These are phyloP conservation scores for Porites lutea DNA, from an alignment of 64 coral and sea anemone species.

Conservation along the genomic window DNA sequence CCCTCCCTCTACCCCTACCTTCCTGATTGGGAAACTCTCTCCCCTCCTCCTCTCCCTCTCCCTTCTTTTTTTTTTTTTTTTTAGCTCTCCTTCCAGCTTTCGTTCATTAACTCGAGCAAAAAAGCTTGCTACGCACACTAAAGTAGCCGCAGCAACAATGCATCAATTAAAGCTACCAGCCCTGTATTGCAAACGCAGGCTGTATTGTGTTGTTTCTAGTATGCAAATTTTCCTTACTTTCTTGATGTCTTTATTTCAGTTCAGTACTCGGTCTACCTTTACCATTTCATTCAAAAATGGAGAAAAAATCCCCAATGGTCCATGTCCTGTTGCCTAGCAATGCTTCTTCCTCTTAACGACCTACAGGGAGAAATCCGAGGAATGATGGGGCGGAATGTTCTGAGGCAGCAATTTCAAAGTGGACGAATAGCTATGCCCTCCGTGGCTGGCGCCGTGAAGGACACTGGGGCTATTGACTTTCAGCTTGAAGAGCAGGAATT, in stretches of 20 bases:
- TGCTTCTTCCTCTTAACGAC: conserved; percentile 27
- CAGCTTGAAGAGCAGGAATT: background rate
- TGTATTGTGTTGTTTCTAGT: too few relatives aligned
- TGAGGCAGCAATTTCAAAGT: conserved; percentile 19
- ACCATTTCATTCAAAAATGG: conserved; percentile 29
- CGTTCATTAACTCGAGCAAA: too few relatives aligned
- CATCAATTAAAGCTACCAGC: too few relatives aligned
- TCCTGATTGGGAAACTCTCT: too few relatives aligned
- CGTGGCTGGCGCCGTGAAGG: background rate
- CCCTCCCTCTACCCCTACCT: too few relatives aligned
- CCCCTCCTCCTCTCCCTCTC: too few relatives aligned
- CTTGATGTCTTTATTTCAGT: conserved; percentile 19
- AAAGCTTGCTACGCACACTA: too few relatives aligned
- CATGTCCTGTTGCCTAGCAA: conserved; percentile 49
- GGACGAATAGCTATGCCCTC: background rate
- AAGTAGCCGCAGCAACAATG: too few relatives aligned
- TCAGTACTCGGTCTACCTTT: conserved; percentile 28
- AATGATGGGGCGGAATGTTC: conserved; percentile 16
- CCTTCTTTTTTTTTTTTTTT: background rate
- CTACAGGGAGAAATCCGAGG: conserved; percentile 46
- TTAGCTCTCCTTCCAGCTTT: background rate
- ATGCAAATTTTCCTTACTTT: background rate
- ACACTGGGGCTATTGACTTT: conserved; percentile 5
- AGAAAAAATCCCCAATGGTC: conserved; percentile 43
- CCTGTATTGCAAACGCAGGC: too few relatives aligned